phyloP scores from a whole-genome alignment of 2,888 invertebrate genomes.

The Cyaniris semiargus region DNA sequence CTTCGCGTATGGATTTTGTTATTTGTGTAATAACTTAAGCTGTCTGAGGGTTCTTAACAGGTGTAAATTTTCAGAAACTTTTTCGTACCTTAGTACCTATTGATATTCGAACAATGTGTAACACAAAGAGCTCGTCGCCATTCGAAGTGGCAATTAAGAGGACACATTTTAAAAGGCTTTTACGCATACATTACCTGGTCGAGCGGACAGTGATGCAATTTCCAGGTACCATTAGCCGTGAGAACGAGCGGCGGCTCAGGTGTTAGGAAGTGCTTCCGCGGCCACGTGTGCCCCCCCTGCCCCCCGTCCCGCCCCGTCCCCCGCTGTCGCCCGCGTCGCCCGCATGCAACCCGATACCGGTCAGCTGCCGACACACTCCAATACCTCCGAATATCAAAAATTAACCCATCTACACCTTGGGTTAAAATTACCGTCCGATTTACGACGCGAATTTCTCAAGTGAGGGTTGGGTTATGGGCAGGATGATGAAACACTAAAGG shows the following conservation, averaged over 20 bases:
- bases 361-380: slow-evolving; percentile 22
- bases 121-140: not conserved
- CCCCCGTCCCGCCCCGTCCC: not conserved
- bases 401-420: slow-evolving; percentile 20
- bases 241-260: slow-evolving; percentile 64
- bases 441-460: not conserved
- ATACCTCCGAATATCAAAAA: slow-evolving; percentile 19
- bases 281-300: slow-evolving; percentile 58
- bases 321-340: not conserved
- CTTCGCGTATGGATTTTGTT: too few relatives aligned
- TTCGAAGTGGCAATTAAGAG: slow-evolving; percentile 1
- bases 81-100: not conserved
- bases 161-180: slow-evolving; percentile 13
- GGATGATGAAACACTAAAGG: not conserved
- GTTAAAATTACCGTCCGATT: slow-evolving; percentile 26
- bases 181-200: slow-evolving; percentile 16
- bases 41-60: not conserved
- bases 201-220: slow-evolving; percentile 47
- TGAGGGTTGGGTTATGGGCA: not conserved
- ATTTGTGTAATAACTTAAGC: too few relatives aligned
- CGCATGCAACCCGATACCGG: slow-evolving; percentile 16
- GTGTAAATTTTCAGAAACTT: not conserved
- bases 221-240: slow-evolving; percentile 59
- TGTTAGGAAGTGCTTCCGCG: slow-evolving; percentile 64
- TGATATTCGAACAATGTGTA: not conserved